Evolutionary conservation across 2,888 invertebrate species (phyloP), one percentile per base, ranked within the genome.

Genomic region (Junonia oenone): DNA sequence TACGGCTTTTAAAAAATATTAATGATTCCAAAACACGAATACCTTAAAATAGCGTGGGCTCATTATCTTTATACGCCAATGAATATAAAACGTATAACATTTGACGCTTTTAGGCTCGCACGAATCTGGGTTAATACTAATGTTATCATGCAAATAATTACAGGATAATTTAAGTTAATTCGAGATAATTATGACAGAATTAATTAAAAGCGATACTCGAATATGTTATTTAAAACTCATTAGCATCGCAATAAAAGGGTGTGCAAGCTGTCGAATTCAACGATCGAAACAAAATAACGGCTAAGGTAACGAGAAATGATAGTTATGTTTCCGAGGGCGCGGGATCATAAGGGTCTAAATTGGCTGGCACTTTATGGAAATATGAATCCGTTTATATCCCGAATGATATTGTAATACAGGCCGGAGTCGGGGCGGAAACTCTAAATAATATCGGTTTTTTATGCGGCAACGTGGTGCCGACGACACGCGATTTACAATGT

Each of bases 371-470:
- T 63, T 64, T 62, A 62, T 64, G 62, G 62, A 67, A 72, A 75
- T 66, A 63, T 63, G 65, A 67, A 64, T 64, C 60, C 68, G 64
- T 72, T 72, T 68, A 68, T 62, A 57, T 59, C 61, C 49, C 58
- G 48, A 60, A 62, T 62, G 65, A 64, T 63, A 65, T 63, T 59
- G 61, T 64, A 61, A 61, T 59, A 63, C 54, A 45, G 49, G 37
- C 51, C 27, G 43, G 56, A 56, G 53, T 56, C 35, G 40, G 45
- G 50, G 38, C 55, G 58, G 58, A 56, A 59, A 56, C 49, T 54
- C 54, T 56, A 61, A 62, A 56, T 59, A 61, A 40, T 57, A 60
- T 58, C 55, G 51, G 46, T 60, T 60, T 57, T 60, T 60, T 60
- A 60, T 52, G 45, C 55, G 57, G 45, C 52, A 37, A 52, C 57